These are phyloP conservation scores for Platycheirus albimanus DNA, from an alignment of 2,888 invertebrate species.

Conservation along the genomic window DNA sequence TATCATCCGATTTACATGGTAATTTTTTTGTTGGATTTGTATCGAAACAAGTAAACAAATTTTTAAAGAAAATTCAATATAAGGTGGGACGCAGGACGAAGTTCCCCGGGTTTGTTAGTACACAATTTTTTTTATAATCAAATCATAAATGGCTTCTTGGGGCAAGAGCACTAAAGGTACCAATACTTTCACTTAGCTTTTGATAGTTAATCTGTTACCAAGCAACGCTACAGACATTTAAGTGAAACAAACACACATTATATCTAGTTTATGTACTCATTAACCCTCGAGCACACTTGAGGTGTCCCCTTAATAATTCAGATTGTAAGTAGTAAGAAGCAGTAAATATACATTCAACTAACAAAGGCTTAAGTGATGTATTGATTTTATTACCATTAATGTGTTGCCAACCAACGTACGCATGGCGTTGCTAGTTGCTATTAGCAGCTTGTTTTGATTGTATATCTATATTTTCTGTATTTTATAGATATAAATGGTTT, in stretches of 20 bases:
- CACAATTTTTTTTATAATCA: too few relatives aligned
- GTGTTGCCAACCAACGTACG: background rate
- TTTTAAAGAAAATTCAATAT: too few relatives aligned
- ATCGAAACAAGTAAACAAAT: too few relatives aligned
- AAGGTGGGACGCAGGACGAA: too few relatives aligned
- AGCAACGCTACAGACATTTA: conserved; percentile 20
- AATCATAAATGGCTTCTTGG: too few relatives aligned
- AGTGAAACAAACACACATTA: conserved; percentile 28
- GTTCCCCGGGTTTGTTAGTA: too few relatives aligned
- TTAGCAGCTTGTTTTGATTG: conserved; percentile 19
- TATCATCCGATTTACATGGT: too few relatives aligned
- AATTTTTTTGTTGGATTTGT: too few relatives aligned
- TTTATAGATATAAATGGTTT: too few relatives aligned
- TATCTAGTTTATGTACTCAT: conserved; percentile 26
- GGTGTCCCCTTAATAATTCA: conserved; percentile 37
- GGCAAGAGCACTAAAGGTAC: too few relatives aligned
- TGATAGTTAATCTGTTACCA: background rate
- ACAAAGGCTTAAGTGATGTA: conserved; percentile 21
- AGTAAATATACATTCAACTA: conserved; percentile 25
- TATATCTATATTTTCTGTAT: too few relatives aligned
- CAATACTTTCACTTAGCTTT: background rate
- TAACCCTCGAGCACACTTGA: conserved; percentile 15
- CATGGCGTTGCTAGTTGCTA: conserved; percentile 28
- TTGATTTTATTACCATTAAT: conserved; percentile 33
- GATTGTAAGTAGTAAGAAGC: conserved; percentile 25